Conservation (phyloP, 2,888 invertebrate genomes). For the Parascotia fuliginaria region DNA sequence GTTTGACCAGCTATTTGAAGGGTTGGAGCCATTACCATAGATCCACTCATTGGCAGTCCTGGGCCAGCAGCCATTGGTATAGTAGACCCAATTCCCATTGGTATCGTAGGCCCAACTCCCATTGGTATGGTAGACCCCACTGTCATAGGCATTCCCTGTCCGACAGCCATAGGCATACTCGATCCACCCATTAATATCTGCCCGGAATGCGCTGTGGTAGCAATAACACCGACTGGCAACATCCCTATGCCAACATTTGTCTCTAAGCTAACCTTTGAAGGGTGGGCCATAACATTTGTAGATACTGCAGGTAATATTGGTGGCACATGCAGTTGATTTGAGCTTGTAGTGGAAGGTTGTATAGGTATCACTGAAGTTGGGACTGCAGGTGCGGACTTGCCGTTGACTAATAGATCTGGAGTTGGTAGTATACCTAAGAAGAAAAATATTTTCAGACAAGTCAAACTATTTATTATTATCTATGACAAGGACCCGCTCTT, state of each 20-base stretch:
- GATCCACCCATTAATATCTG: background rate
- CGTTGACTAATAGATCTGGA: conserved; percentile 74
- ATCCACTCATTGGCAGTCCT: conserved; percentile 1
- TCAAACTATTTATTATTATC: too few species aligned
- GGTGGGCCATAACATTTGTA: background rate
- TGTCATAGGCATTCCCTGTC: background rate
- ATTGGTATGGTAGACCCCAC: background rate
- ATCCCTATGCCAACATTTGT: conserved; percentile 12
- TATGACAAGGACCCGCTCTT: too few species aligned
- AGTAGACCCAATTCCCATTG: background rate
- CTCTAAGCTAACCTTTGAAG: conserved; percentile 23
- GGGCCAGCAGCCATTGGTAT: background rate
- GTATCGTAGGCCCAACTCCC: background rate
- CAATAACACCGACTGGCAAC: too few species aligned
- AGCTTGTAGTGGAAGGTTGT: conserved; percentile 23
- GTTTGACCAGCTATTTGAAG: conserved; percentile 3
- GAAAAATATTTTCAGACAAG: background rate
- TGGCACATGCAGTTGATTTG: conserved; percentile 50
- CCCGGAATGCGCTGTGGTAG: too few species aligned
- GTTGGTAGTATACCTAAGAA: conserved; percentile 55
- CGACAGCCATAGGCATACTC: background rate
- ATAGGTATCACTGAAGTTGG: conserved; percentile 24
- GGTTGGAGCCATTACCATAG: background rate
- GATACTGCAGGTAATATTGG: conserved; percentile 7
- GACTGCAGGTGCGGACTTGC: conserved; percentile 45